phyloP scores from a whole-genome alignment of 2,888 invertebrate genomes.

The Mythimna pallens region DNA sequence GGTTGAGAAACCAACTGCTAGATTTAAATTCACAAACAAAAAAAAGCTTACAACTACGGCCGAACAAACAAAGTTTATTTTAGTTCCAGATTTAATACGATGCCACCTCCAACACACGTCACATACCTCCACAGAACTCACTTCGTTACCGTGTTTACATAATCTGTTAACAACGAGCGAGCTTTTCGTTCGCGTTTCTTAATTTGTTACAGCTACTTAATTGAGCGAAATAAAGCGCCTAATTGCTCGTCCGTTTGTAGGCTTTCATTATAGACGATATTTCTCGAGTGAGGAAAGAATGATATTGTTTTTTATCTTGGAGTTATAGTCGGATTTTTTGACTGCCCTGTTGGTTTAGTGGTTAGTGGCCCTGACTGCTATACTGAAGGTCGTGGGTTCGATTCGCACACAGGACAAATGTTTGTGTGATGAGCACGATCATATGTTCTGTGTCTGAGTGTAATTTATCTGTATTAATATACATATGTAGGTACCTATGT shows the following conservation, averaged over 20 bases:
- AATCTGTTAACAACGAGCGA: slow-evolving; percentile 76
- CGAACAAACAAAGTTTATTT: no score
- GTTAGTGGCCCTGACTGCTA: no score
- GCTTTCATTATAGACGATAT: slow-evolving; percentile 41
- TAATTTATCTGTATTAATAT: no score
- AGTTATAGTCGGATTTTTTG: not conserved
- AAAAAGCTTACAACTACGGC: no score
- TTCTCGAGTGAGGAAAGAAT: slow-evolving; percentile 18
- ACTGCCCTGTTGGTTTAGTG: no score
- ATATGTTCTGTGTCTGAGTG: no score
- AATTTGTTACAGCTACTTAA: slow-evolving; percentile 84
- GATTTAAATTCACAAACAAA: no score
- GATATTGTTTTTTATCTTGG: not conserved
- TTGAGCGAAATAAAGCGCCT: slow-evolving; percentile 73
- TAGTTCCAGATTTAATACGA: not conserved
- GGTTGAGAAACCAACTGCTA: no score
- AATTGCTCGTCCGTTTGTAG: slow-evolving; percentile 63
- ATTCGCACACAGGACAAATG: no score
- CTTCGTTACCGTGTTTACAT: slow-evolving; percentile 86
- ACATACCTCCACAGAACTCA: slow-evolving; percentile 45
- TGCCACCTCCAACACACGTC: slow-evolving; percentile 55
- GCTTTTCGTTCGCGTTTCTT: slow-evolving; percentile 78
- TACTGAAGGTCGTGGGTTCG: no score
- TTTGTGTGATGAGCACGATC: no score
- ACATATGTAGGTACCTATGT: no score